These are phyloP conservation scores for Machimus atricapillus DNA, from an alignment of 2,888 invertebrate genomes.

Conservation along the genomic window DNA sequence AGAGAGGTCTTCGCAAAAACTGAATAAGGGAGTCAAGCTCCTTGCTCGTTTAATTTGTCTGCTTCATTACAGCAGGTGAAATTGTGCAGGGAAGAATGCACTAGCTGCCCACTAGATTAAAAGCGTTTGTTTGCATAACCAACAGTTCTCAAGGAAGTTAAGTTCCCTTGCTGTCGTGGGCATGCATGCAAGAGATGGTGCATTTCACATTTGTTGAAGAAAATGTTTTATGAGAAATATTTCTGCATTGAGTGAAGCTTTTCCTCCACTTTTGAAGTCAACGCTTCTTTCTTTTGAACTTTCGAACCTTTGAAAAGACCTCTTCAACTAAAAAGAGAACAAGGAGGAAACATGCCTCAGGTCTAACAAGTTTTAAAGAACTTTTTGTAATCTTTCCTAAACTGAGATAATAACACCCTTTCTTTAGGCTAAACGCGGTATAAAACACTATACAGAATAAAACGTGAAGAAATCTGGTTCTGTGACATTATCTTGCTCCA, in stretches of 20 bases:
- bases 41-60: not conserved
- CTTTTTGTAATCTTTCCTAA: not conserved
- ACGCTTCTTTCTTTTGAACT: not conserved
- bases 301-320: not conserved
- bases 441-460: not conserved
- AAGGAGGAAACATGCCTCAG: not conserved
- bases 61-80: not conserved
- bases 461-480: not conserved
- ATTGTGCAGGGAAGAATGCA: not conserved
- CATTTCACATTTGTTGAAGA: not conserved
- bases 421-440: not conserved
- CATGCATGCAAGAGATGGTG: not conserved
- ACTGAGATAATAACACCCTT: not conserved
- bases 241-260: not conserved
- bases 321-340: not conserved
- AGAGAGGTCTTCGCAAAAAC: not conserved
- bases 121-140: not conserved
- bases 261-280: not conserved
- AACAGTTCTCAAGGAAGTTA: not conserved
- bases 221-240: not conserved
- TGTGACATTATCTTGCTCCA: not conserved
- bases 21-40: not conserved
- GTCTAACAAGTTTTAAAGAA: not conserved
- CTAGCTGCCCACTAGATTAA: not conserved
- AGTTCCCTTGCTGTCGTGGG: not conserved